Percentiles rank a stretch among this genome's conserved stretches.
Evolutionary conservation across 2,113 vertebrate genomes (phyloP).

Genomic region (Girardinichthys multiradiatus): DNA sequence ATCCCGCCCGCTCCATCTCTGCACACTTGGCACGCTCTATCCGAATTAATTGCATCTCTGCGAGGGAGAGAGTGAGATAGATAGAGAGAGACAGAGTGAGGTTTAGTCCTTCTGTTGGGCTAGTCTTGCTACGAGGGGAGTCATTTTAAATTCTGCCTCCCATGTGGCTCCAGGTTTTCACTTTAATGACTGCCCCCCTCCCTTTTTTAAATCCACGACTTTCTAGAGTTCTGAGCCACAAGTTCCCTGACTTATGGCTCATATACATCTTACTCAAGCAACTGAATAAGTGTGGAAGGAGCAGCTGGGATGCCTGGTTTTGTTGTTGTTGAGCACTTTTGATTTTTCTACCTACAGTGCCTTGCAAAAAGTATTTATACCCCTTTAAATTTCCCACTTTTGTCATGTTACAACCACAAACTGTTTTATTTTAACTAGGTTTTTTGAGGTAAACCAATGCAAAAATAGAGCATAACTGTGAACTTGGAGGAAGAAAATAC

Average conservation of each 20-base stretch:
- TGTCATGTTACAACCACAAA: neutral
- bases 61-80: slow-evolving; percentile 73
- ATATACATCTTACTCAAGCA: slow-evolving; percentile 30
- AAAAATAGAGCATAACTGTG: too few species aligned
- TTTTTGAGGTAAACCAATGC: too few species aligned
- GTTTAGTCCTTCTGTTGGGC: slow-evolving; percentile 77
- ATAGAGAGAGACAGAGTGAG: slow-evolving; percentile 62
- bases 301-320: slow-evolving; percentile 32
- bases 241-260: slow-evolving; percentile 37
- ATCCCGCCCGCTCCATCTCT: slow-evolving; percentile 75
- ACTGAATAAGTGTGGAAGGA: too few species aligned
- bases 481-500: neutral
- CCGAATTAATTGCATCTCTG: slow-evolving; percentile 80
- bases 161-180: slow-evolving; percentile 80
- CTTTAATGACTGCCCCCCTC: slow-evolving; percentile 80
- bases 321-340: slow-evolving; percentile 35
- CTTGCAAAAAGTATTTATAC: neutral
- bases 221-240: slow-evolving; percentile 45
- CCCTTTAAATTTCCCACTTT: neutral
- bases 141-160: slow-evolving; percentile 83
- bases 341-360: neutral
- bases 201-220: slow-evolving; percentile 57
- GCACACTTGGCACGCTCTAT: slow-evolving; percentile 77
- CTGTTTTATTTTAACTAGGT: neutral
- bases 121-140: slow-evolving; percentile 80